These are phyloP conservation scores for Planococcus citri DNA, from an alignment of 1,140 invertebrate genomes.

Conservation along the genomic window DNA sequence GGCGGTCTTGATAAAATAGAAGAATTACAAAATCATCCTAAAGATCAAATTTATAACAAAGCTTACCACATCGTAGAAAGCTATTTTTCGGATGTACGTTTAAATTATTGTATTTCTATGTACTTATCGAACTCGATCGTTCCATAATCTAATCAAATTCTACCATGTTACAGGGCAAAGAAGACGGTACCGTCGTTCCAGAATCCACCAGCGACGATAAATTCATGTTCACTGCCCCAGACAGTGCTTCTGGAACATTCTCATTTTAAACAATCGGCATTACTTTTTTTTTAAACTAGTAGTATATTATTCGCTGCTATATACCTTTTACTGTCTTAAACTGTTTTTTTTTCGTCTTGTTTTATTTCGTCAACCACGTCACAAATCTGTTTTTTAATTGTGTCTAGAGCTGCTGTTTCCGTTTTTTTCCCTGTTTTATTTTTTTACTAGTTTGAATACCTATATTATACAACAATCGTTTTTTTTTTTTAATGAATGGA, in stretches of 20 bases:
- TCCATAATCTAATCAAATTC: no score
- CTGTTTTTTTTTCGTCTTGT: no score
- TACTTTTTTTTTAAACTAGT: not conserved
- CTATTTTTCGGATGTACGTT: conserved; percentile 48
- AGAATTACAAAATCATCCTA: conserved; percentile 56
- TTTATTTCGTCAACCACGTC: not conserved
- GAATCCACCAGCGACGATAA: conserved; percentile 3
- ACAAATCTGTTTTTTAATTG: not conserved
- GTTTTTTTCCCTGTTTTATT: no score
- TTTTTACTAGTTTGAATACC: no score
- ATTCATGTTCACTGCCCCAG: not conserved
- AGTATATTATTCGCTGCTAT: not conserved
- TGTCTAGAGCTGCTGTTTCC: no score
- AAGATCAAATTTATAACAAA: conserved; percentile 71
- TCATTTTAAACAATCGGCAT: not conserved
- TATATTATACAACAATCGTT: no score
- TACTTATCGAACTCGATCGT: no score
- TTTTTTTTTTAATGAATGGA: no score
- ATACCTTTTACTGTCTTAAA: not conserved
- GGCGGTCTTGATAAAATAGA: conserved; percentile 65
- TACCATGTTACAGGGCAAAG: not conserved
- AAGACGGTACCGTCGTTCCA: not conserved
- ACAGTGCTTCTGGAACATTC: not conserved
- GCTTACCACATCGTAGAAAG: conserved; percentile 65
- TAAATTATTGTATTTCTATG: no score